Evolutionary conservation across 2,888 invertebrate species (phyloP).

Genomic region (Latheticus oryzae): DNA sequence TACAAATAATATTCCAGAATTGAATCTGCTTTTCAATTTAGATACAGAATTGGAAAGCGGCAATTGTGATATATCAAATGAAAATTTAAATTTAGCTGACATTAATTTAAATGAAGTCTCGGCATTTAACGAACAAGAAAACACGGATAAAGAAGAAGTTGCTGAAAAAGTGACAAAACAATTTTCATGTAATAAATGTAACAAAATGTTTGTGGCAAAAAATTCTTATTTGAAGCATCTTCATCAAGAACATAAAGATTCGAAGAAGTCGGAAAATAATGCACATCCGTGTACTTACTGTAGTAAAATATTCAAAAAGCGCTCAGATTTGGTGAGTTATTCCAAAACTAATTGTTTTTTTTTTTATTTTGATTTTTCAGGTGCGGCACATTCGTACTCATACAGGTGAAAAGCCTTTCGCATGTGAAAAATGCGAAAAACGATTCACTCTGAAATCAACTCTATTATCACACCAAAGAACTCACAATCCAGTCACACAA

Average conservation of each 20-base stretch:
- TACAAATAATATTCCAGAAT: slow-evolving; percentile 6
- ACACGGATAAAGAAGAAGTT: slow-evolving; percentile 11
- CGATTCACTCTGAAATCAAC: slow-evolving; percentile 76
- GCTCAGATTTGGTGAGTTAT: slow-evolving; percentile 71
- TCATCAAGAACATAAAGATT: slow-evolving; percentile 15
- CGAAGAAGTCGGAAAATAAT: neutral
- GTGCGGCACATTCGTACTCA: slow-evolving; percentile 75
- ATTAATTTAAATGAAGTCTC: slow-evolving; percentile 23
- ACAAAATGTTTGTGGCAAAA: slow-evolving; percentile 16
- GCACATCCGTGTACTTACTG: slow-evolving; percentile 67
- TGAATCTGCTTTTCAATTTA: slow-evolving; percentile 25
- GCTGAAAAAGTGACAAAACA: slow-evolving; percentile 1
- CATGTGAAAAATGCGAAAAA: slow-evolving; percentile 68
- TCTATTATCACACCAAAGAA: slow-evolving; percentile 71
- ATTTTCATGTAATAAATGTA: slow-evolving; percentile 31
- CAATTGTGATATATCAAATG: slow-evolving; percentile 13
- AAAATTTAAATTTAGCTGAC: slow-evolving; percentile 21
- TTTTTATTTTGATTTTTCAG: too few species aligned
- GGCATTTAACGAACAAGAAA: slow-evolving; percentile 16
- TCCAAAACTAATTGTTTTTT: too few species aligned
- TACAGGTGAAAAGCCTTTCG: slow-evolving; percentile 77
- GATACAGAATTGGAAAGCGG: slow-evolving; percentile 16
- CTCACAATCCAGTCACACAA: slow-evolving; percentile 67
- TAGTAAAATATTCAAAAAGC: slow-evolving; percentile 75
- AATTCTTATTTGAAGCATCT: slow-evolving; percentile 20